A percentile compares a stretch with the other conserved stretches of the same genome.
phyloP scores from a whole-genome alignment of 2,113 vertebrate species.

The Mustela lutreola region DNA sequence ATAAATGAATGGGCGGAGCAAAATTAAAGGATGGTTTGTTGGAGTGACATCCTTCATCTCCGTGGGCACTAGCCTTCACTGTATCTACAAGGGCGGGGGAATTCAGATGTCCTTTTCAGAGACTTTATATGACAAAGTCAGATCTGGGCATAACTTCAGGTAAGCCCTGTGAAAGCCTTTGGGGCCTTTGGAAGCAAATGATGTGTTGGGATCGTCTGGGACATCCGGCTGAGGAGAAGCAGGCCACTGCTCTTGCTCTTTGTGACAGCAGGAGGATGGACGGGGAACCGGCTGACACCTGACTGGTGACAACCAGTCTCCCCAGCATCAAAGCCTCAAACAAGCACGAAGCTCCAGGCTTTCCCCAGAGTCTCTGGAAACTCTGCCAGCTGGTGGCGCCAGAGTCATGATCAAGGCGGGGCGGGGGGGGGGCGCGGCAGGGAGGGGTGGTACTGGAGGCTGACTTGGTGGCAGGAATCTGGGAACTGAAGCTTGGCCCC shows the following conservation, averaged over 20 bases:
- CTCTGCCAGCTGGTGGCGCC: neutral
- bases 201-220: neutral
- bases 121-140: neutral
- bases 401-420: neutral
- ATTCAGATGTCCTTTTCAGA: neutral
- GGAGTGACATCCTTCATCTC: neutral
- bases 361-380: slow-evolving; percentile 28
- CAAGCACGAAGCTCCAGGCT: slow-evolving; percentile 14
- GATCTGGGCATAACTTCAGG: neutral
- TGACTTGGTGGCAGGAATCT: slow-evolving; percentile 18
- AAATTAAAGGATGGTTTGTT: neutral
- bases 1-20: neutral
- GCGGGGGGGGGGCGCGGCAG: neutral
- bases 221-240: neutral
- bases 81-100: neutral
- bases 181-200: neutral
- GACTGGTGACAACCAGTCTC: neutral
- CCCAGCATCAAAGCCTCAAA: neutral
- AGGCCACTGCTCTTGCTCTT: neutral
- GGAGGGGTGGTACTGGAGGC: neutral
- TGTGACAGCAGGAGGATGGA: neutral
- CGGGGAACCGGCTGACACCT: neutral
- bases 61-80: neutral
- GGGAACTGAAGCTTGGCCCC: slow-evolving; percentile 45
- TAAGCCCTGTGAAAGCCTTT: neutral